A percentile compares a stretch with the other conserved stretches of the same genome.
These are phyloP conservation scores for Anthopleura sola DNA, from an alignment of 64 coral and sea anemone species.

Conservation along the genomic window DNA sequence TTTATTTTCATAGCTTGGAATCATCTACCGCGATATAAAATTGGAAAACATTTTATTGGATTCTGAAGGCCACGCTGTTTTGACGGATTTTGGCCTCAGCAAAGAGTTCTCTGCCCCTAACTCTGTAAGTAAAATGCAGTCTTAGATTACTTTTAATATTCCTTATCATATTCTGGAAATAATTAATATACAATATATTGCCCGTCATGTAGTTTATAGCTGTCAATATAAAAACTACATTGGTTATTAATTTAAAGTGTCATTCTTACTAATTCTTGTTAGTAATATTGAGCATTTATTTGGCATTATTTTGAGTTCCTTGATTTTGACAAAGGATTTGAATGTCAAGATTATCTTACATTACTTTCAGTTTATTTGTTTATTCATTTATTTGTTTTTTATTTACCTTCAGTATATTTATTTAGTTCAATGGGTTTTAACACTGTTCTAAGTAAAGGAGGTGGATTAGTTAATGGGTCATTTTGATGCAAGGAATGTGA, in stretches of 20 bases:
- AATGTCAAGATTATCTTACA: not conserved
- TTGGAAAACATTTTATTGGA: constrained; percentile 95
- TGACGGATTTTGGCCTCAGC: constrained; percentile 98
- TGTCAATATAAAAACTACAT: not conserved
- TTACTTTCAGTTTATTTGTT: not conserved
- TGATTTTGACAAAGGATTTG: not conserved
- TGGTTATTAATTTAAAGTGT: not conserved
- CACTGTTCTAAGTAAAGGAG: not conserved
- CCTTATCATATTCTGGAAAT: not conserved
- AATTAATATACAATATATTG: not conserved
- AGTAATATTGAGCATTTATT: not conserved
- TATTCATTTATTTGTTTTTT: not conserved
- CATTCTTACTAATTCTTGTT: not conserved
- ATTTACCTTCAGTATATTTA: not conserved
- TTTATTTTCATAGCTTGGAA: constrained; percentile 78
- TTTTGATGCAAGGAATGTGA: not conserved
- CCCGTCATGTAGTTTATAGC: not conserved
- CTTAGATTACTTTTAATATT: not conserved
- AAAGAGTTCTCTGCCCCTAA: constrained; percentile 89
- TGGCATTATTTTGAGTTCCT: too few species aligned
- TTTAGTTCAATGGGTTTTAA: not conserved
- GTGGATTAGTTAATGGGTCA: not conserved
- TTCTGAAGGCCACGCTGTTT: constrained; percentile 86
- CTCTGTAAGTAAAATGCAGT: constrained; percentile 51
- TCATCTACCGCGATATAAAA: constrained; percentile 99